Conservation (phyloP, 2,113 vertebrate genomes). For the Trachemys scripta region DNA sequence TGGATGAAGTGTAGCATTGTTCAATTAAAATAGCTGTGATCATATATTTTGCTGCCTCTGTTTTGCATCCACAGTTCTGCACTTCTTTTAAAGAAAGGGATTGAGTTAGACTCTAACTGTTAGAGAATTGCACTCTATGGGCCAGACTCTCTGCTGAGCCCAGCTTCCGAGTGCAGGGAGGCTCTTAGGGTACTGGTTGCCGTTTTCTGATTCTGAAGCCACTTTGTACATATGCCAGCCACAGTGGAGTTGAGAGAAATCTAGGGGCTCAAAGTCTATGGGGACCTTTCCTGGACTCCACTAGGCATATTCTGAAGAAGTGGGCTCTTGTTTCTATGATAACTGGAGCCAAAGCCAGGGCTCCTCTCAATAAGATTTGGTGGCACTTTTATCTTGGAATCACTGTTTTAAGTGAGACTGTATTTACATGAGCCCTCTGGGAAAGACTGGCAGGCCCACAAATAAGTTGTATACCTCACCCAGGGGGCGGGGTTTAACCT, state of each 20-base stretch:
- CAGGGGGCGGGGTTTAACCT: background rate
- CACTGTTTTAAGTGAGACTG: background rate
- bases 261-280: background rate
- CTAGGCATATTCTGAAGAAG: background rate
- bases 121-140: background rate
- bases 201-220: background rate
- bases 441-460: background rate
- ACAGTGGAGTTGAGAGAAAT: background rate
- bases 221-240: background rate
- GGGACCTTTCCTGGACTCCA: background rate
- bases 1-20: conserved; percentile 10
- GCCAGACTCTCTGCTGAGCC: background rate
- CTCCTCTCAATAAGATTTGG: background rate
- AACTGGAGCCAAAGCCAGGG: background rate
- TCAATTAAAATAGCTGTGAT: background rate
- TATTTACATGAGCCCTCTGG: background rate
- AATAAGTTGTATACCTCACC: background rate
- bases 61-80: background rate
- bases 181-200: background rate
- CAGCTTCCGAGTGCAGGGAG: background rate
- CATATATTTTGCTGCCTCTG: background rate
- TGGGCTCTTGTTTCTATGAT: background rate
- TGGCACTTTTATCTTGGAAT: background rate
- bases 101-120: background rate
- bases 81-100: background rate